Evolutionary conservation across 2,113 vertebrate species (phyloP).

Genomic region (Hippoglossus stenolepis): DNA sequence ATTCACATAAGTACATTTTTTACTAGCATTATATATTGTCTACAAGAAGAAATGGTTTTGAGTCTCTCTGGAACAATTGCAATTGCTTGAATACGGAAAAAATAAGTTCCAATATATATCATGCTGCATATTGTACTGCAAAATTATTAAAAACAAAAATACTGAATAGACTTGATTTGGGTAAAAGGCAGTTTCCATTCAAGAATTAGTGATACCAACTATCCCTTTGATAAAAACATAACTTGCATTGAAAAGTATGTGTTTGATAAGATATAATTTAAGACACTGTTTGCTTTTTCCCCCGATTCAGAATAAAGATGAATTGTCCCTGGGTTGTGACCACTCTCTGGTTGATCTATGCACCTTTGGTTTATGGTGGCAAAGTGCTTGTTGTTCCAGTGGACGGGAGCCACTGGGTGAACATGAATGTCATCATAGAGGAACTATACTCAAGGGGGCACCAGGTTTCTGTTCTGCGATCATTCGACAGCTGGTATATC

Average conservation of each 20-base stretch:
- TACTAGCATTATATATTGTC: background rate
- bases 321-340: conserved; percentile 23
- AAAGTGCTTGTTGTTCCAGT: conserved; percentile 71
- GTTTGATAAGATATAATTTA: background rate
- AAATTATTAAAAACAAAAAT: no score
- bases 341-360: conserved; percentile 27
- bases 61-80: background rate
- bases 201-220: background rate
- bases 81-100: background rate
- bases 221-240: background rate
- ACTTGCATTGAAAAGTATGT: background rate
- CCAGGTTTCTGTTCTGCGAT: conserved; percentile 52
- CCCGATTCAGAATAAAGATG: conserved; percentile 47
- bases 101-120: no score
- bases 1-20: background rate
- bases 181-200: background rate
- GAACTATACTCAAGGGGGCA: conserved; percentile 67
- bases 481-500: conserved; percentile 82
- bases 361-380: conserved; percentile 36
- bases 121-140: no score
- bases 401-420: conserved; percentile 83
- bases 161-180: background rate
- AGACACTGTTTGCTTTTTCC: background rate
- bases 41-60: background rate
- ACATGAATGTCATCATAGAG: conserved; percentile 77